Conservation (phyloP, 2,113 vertebrate species). For the Protomyctophum bolini region DNA sequence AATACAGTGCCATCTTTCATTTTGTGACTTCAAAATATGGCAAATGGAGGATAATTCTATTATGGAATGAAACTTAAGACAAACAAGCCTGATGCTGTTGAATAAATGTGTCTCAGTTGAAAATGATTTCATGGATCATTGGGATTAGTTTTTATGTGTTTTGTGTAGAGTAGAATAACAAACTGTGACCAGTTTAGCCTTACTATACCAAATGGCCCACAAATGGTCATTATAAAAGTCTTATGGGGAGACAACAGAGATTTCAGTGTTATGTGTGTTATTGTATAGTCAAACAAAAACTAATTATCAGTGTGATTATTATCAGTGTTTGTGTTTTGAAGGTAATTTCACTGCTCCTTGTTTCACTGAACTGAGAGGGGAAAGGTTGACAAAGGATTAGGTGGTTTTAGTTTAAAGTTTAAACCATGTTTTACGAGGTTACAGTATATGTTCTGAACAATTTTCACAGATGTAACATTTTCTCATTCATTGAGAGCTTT, state of each 20-base stretch:
- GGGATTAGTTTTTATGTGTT: slow-evolving; percentile 62
- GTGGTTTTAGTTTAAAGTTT: slow-evolving; percentile 18
- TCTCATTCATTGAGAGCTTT: slow-evolving; percentile 39
- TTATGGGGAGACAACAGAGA: slow-evolving; percentile 50
- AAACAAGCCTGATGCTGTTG: slow-evolving; percentile 35
- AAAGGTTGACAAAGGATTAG: slow-evolving; percentile 1
- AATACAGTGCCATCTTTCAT: slow-evolving; percentile 36
- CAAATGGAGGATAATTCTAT: slow-evolving; percentile 25
- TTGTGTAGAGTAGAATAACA: slow-evolving; percentile 66
- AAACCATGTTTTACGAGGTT: slow-evolving; percentile 37
- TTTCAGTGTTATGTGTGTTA: slow-evolving; percentile 58
- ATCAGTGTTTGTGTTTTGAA: slow-evolving; percentile 61
- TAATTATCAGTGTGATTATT: slow-evolving; percentile 18
- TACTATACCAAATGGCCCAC: slow-evolving; percentile 58
- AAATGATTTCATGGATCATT: slow-evolving; percentile 36
- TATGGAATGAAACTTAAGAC: slow-evolving; percentile 24
- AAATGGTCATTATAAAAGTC: slow-evolving; percentile 50
- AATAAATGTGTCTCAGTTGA: slow-evolving; percentile 47
- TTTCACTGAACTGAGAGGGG: slow-evolving; percentile 44
- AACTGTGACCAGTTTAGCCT: slow-evolving; percentile 75
- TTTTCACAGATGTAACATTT: slow-evolving; percentile 10
- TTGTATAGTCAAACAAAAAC: slow-evolving; percentile 30
- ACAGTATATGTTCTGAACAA: slow-evolving; percentile 33
- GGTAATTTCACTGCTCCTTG: slow-evolving; percentile 37
- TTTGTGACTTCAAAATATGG: slow-evolving; percentile 23